Base-by-base conservation (phyloP, 1,140 invertebrate species). In the Tetramorium parvispinum region DNA sequence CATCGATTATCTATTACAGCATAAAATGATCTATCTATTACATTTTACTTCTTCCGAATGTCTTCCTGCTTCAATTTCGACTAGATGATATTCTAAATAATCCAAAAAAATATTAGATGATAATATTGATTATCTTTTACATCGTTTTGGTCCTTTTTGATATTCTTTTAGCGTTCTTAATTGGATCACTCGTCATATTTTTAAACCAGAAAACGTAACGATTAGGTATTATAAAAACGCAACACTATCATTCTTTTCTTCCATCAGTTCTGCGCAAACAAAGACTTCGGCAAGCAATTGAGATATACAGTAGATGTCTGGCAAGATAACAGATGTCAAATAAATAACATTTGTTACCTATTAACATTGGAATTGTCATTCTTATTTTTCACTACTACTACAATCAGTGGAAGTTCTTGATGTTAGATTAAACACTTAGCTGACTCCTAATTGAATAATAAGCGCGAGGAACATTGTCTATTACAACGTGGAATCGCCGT, bases 401-500 rank as follows among this genome's bases (percentile, higher is more conserved):
- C 10, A 46, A 71, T 57, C 49, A 79, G 4, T 65, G 27, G 6
- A 66, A 66, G 27, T 51, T 68, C 27, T 51, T 21, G 40, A 81
- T 5, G 21, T 55, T 24, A 21, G 59, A 66, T 13, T 49, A 40
- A 46, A 73, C 11, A 59, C 2, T 43, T 2, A 18, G 37, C 21
- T 21, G 18, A 46, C 3, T 37, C 37, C 7, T 57, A 46, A 57
- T 43, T 70, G 10, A 2, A 55, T 40, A 43, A 57, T 51, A n/a
- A 78, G 7, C n/a, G 32, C 8, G 7, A 76, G 13, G 10, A 32
- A 49, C 16, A 27, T 21, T 11, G 53, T 65, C 87, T 40, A 86
- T 37, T 92, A 91, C 11, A 92, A 71, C 0, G 85, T 18, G n/a
- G 91, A 85, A 75, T 93, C 90, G n/a, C 37, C 46, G 13, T 83